Evolutionary conservation across 1,140 invertebrate genomes (phyloP).

Genomic region (Colletes gigas): DNA sequence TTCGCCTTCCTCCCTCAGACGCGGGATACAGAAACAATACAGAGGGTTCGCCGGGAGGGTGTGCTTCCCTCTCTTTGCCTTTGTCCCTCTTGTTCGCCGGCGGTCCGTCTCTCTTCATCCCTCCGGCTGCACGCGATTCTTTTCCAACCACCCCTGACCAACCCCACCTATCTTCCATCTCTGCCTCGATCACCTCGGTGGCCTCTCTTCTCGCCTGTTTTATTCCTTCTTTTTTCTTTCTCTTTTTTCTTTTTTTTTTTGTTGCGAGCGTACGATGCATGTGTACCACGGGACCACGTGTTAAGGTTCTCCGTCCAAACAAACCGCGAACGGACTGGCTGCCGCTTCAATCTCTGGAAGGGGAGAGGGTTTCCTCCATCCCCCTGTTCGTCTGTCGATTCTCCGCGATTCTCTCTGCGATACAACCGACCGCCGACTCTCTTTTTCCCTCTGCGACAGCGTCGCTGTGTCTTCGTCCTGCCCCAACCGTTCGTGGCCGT

Average conservation of each 20-base stretch:
- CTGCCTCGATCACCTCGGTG: constrained; percentile 19
- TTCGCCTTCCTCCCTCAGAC: constrained; percentile 11
- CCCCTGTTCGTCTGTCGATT: constrained; percentile 57
- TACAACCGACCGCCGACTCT: constrained; percentile 26
- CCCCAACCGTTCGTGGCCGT: constrained; percentile 12
- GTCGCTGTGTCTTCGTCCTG: constrained; percentile 8
- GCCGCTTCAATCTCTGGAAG: constrained; percentile 10
- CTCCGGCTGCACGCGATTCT: constrained; percentile 34
- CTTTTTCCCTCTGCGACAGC: constrained; percentile 28
- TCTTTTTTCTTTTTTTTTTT: constrained; percentile 30
- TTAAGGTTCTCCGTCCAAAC: constrained; percentile 71
- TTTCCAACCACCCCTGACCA: constrained; percentile 46
- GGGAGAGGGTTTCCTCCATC: constrained; percentile 21
- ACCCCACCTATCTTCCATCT: constrained; percentile 49
- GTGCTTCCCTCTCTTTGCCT: constrained; percentile 24
- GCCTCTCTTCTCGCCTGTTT: constrained; percentile 28
- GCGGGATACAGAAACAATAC: constrained; percentile 71
- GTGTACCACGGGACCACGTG: constrained; percentile 69
- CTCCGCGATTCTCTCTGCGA: constrained; percentile 55
- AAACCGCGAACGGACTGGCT: constrained; percentile 57
- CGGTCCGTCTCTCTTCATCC: constrained; percentile 19
- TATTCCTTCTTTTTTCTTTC: constrained; percentile 33
- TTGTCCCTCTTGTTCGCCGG: constrained; percentile 14
- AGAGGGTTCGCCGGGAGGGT: constrained; percentile 40
- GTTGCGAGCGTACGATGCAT: constrained; percentile 58